Evolutionary conservation across 2,797 vertebrate genomes (phyloP).

Genomic region (Argyrosomus regius): DNA sequence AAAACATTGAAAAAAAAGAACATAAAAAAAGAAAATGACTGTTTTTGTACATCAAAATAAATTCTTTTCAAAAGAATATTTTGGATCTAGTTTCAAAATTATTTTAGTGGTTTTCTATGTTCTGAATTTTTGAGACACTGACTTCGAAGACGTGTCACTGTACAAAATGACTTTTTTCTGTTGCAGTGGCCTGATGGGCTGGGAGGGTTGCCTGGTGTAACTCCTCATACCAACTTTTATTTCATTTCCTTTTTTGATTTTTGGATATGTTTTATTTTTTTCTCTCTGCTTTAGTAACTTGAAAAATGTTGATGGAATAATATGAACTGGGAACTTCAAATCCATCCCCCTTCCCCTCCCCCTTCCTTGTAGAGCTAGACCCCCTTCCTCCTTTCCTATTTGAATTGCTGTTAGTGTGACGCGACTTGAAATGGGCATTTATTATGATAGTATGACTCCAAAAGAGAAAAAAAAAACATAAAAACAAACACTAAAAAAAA

Average conservation of each 20-base stretch:
- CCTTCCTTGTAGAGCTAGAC: slow-evolving; percentile 88
- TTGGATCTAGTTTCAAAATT: slow-evolving; percentile 99
- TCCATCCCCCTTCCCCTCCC: slow-evolving; percentile 69
- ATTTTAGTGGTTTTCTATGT: slow-evolving; percentile 99
- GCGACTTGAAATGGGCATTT: slow-evolving; percentile 97
- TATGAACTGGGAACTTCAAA: slow-evolving; percentile 79
- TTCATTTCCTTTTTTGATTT: slow-evolving; percentile 75
- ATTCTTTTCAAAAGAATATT: slow-evolving; percentile 96
- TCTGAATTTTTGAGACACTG: slow-evolving; percentile 84
- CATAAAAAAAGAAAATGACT: slow-evolving; percentile 90
- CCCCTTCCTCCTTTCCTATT: slow-evolving; percentile 90
- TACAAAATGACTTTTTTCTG: slow-evolving; percentile 89
- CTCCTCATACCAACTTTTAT: slow-evolving; percentile 82
- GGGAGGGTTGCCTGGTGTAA: slow-evolving; percentile 94
- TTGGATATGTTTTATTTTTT: slow-evolving; percentile 67
- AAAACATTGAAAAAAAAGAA: slow-evolving; percentile 59
- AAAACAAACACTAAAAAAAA: slow-evolving; percentile 71
- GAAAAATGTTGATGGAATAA: slow-evolving; percentile 87
- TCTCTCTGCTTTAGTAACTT: slow-evolving; percentile 89
- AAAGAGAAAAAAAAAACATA: slow-evolving; percentile 75
- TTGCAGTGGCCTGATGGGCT: slow-evolving; percentile 88
- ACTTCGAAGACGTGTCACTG: slow-evolving; percentile 88
- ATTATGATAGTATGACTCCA: slow-evolving; percentile 89
- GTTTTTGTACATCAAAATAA: slow-evolving; percentile 99
- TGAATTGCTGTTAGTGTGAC: slow-evolving; percentile 98